Percentiles rank a stretch among this genome's conserved stretches.
Conservation (phyloP, 1,140 invertebrate species). For the Aphidius ervi region DNA sequence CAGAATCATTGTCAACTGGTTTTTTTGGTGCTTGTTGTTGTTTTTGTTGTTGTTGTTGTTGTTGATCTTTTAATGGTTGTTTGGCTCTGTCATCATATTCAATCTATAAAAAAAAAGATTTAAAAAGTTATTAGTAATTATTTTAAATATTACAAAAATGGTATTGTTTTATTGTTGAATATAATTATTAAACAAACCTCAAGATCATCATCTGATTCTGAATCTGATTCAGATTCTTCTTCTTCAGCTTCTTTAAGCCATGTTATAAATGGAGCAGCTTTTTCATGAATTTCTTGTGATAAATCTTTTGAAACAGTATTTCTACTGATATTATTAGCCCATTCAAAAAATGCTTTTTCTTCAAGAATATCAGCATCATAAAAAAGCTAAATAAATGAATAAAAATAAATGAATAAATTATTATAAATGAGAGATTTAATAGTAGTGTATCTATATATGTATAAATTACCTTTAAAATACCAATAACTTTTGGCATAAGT, state of each 20-base stretch:
- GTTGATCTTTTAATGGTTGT: conserved; percentile 68
- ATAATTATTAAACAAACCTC: conserved; percentile 44
- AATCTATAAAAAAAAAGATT: conserved; percentile 58
- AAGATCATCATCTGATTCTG: conserved; percentile 62
- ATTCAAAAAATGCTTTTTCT: conserved; percentile 90
- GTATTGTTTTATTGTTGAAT: conserved; percentile 2
- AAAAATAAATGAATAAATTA: conserved; percentile 12
- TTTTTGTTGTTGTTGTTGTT: conserved; percentile 60
- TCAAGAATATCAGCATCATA: conserved; percentile 95
- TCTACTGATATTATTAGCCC: conserved; percentile 89
- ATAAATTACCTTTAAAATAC: conserved; percentile 71
- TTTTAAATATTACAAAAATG: neutral
- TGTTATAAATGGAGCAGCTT: conserved; percentile 89
- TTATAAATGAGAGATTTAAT: too few relatives aligned
- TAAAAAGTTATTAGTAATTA: conserved; percentile 15
- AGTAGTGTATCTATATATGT: too few relatives aligned
- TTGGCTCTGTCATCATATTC: conserved; percentile 84
- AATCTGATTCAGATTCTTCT: conserved; percentile 72
- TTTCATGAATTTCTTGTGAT: conserved; percentile 86
- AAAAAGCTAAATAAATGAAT: conserved; percentile 61
- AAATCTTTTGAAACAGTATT: conserved; percentile 92
- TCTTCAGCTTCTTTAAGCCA: conserved; percentile 98
- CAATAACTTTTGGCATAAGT: conserved; percentile 83
- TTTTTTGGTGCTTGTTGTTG: conserved; percentile 48
- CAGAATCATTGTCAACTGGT: conserved; percentile 58